phyloP scores from a whole-genome alignment of 2,888 invertebrate genomes.

The Epinotia brunnichana region DNA sequence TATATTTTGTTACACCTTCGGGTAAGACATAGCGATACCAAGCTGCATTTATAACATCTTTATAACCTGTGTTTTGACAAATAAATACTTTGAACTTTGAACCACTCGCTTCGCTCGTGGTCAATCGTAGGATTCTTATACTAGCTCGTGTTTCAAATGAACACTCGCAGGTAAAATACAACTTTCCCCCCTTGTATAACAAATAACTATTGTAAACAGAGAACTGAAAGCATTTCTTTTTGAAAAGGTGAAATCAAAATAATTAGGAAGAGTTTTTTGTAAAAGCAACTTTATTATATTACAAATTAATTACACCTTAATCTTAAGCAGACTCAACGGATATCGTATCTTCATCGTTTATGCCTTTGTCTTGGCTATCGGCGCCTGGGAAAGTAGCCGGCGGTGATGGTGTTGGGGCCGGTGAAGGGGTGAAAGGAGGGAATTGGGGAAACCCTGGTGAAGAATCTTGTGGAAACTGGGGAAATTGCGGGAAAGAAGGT shows the following conservation, averaged over 20 bases:
- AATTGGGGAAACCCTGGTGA: conserved; percentile 50
- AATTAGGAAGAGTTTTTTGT: neutral
- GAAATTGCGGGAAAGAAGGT: conserved; percentile 21
- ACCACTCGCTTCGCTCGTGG: too few relatives aligned
- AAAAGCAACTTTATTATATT: conserved; percentile 32
- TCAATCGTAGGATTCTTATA: too few relatives aligned
- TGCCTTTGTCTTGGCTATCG: conserved; percentile 58
- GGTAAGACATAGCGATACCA: too few relatives aligned
- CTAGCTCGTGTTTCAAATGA: too few relatives aligned
- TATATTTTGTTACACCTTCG: too few relatives aligned
- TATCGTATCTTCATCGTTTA: conserved; percentile 76
- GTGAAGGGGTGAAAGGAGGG: conserved; percentile 54
- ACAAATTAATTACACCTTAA: conserved; percentile 11
- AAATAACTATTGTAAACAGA: too few relatives aligned
- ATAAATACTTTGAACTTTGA: too few relatives aligned
- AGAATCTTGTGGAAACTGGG: conserved; percentile 24
- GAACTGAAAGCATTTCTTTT: neutral
- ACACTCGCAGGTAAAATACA: too few relatives aligned
- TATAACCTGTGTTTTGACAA: too few relatives aligned
- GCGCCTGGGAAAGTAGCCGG: conserved; percentile 63
- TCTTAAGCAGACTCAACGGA: conserved; percentile 74
- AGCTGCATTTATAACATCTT: too few relatives aligned
- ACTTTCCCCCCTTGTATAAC: too few relatives aligned
- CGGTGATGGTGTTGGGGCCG: conserved; percentile 55
- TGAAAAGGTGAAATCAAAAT: neutral